Evolutionary conservation across 2,113 vertebrate species (phyloP).

Genomic region (Oryzias melastigma): DNA sequence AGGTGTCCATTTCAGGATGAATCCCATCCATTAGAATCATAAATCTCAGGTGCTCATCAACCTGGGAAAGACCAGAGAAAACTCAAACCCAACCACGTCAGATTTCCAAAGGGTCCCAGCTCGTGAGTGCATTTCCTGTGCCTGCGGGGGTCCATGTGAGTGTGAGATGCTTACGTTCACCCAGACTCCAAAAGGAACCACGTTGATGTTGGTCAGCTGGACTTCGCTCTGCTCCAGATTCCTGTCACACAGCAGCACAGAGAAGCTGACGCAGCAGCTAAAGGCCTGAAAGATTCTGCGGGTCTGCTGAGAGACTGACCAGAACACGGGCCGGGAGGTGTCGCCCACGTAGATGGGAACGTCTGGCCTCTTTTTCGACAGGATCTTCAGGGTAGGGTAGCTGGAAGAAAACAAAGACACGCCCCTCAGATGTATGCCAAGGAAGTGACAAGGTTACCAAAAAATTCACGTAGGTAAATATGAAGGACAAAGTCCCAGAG

Average conservation of each 20-base stretch:
- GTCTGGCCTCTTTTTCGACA: constrained; percentile 71
- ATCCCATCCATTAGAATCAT: constrained; percentile 85
- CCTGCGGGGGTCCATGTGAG: too few relatives aligned
- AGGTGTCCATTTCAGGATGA: constrained; percentile 85
- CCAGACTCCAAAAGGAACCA: constrained; percentile 81
- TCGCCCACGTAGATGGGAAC: constrained; percentile 81
- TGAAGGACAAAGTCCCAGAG: not conserved
- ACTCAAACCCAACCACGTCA: too few relatives aligned
- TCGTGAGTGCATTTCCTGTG: too few relatives aligned
- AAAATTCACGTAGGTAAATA: not conserved
- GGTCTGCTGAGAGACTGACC: constrained; percentile 42
- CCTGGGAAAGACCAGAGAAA: constrained; percentile 7
- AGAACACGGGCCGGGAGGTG: constrained; percentile 81
- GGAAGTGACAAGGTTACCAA: too few relatives aligned
- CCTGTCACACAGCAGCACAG: constrained; percentile 15
- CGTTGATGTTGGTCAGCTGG: constrained; percentile 77
- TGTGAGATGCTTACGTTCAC: constrained; percentile 66
- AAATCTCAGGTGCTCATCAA: constrained; percentile 75
- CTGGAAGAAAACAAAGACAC: constrained; percentile 11
- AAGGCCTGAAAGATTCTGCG: not conserved
- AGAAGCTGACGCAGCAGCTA: not conserved
- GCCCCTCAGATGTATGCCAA: too few relatives aligned
- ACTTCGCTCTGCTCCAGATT: constrained; percentile 75
- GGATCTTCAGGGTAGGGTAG: constrained; percentile 66
- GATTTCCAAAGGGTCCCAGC: too few relatives aligned